These are phyloP conservation scores for Heliangelus exortis DNA, from an alignment of 2,797 vertebrate species.

Conservation along the genomic window DNA sequence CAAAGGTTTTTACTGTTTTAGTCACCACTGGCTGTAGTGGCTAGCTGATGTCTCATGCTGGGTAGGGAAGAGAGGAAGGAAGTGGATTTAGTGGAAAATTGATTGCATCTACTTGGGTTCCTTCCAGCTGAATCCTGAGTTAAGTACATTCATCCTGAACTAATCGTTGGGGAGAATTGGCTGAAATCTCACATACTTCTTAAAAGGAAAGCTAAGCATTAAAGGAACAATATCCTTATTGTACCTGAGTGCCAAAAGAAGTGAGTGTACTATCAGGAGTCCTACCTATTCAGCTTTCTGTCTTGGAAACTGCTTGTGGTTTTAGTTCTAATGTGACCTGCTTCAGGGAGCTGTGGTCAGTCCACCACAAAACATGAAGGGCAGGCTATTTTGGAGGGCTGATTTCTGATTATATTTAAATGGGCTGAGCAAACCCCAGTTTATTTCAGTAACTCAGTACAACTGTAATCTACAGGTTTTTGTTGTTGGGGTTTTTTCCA, in stretches of 20 bases:
- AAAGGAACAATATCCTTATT: constrained; percentile 70
- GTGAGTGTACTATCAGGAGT: constrained; percentile 24
- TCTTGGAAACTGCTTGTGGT: not conserved
- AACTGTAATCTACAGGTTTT: not conserved
- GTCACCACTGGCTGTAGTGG: constrained; percentile 21
- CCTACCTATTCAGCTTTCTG: not conserved
- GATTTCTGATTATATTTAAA: not conserved
- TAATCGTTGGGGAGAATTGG: constrained; percentile 63
- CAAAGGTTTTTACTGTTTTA: constrained; percentile 7
- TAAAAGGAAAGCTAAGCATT: constrained; percentile 65
- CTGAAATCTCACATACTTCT: constrained; percentile 66
- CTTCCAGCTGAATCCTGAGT: constrained; percentile 69
- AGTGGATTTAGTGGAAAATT: constrained; percentile 70
- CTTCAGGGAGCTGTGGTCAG: not conserved
- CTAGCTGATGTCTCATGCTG: constrained; percentile 43
- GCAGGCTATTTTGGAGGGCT: not conserved
- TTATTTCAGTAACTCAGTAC: not conserved
- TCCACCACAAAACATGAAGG: not conserved
- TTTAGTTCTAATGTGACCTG: not conserved
- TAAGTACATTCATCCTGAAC: constrained; percentile 73
- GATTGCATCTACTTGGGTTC: constrained; percentile 72
- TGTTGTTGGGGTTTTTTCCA: too few species aligned
- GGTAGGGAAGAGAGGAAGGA: constrained; percentile 65
- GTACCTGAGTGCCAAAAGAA: constrained; percentile 57
- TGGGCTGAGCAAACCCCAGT: not conserved